Evolutionary conservation across 2,888 invertebrate genomes (phyloP), one percentile per base, ranked within the genome.

Genomic region (Dermolepida albohirtum): DNA sequence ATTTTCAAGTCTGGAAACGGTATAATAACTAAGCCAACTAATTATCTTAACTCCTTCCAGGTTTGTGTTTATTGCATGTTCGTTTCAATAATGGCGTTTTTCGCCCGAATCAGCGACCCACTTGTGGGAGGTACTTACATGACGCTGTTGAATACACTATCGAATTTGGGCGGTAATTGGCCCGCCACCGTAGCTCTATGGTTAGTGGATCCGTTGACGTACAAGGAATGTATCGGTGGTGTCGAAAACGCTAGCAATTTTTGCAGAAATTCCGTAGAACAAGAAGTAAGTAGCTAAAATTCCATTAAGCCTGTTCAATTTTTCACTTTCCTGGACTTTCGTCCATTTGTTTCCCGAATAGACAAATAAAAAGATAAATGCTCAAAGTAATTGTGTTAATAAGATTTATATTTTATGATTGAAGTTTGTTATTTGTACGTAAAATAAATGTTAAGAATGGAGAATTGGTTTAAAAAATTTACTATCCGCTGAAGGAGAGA

Each of bases 101-200:
- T 96, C 83, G 98, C 98, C 0, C 93, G 95, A 84, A 91, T 99
- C 57, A 97, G 97, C 70, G 99, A 99, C 82, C 97, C 98, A 0
- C 87, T 92, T 0, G 96, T 98, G 0, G 99, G 99, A 1, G 98
- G 99, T 5, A 99, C 99, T 0, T 99, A 99, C 82, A 99, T 99
- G 99, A 99, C 99, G 0, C 86, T 99, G 59, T 86, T 99, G 12
- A 99, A 99, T 82, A 99, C 99, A 0, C 87, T 98, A 17, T 90
- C 92, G 54, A 99, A 99, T 86, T 87, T 99, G 68, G 99, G 99
- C n/a, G 96, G 96, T 5, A 98, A 97, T 80, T 98, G 98, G 98
- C 98, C 98, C 0, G 89, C 92, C 68, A 97, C 97, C 0, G 85
- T 96, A 2, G 92, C 96, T 0, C 86, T 98, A 4, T 97, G 95